Evolutionary conservation across 2,113 vertebrate species (phyloP).

Genomic region (Perca fluviatilis): DNA sequence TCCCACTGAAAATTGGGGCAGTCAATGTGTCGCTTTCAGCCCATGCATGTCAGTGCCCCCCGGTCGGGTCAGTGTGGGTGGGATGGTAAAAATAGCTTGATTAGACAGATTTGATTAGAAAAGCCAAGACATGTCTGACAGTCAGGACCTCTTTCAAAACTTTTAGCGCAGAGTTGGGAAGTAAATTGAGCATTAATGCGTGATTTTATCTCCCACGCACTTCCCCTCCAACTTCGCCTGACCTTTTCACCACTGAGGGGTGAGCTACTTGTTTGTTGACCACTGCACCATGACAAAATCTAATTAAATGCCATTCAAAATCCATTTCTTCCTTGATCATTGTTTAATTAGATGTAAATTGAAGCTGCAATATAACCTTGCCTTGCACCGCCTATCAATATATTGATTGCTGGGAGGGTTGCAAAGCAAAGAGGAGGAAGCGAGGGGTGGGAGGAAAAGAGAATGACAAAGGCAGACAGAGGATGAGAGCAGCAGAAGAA

Average conservation of each 20-base stretch:
- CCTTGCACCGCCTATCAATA: slow-evolving; percentile 77
- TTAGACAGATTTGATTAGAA: slow-evolving; percentile 40
- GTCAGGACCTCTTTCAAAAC: slow-evolving; percentile 55
- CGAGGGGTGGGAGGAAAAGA: slow-evolving; percentile 51
- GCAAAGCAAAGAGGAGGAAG: slow-evolving; percentile 55
- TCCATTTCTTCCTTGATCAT: slow-evolving; percentile 84
- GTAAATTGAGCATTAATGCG: slow-evolving; percentile 42
- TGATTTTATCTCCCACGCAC: slow-evolving; percentile 64
- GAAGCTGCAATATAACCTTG: slow-evolving; percentile 78
- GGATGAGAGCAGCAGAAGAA: slow-evolving; percentile 61
- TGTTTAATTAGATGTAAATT: slow-evolving; percentile 88
- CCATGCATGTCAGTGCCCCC: background rate
- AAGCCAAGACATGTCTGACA: slow-evolving; percentile 25
- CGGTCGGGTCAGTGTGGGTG: slow-evolving; percentile 1
- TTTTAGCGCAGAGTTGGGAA: slow-evolving; percentile 42
- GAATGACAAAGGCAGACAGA: slow-evolving; percentile 72
- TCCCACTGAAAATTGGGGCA: background rate
- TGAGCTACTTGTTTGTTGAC: slow-evolving; percentile 75
- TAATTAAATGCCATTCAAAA: slow-evolving; percentile 85
- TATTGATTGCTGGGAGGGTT: slow-evolving; percentile 77
- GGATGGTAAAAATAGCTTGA: slow-evolving; percentile 22
- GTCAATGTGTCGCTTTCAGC: background rate
- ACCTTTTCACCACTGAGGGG: slow-evolving; percentile 67
- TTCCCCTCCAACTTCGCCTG: slow-evolving; percentile 65
- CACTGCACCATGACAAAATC: slow-evolving; percentile 79